Evolutionary conservation across 2,797 vertebrate genomes (phyloP), one percentile per base, ranked within the genome.

Genomic region (Oreochromis mossambicus): DNA sequence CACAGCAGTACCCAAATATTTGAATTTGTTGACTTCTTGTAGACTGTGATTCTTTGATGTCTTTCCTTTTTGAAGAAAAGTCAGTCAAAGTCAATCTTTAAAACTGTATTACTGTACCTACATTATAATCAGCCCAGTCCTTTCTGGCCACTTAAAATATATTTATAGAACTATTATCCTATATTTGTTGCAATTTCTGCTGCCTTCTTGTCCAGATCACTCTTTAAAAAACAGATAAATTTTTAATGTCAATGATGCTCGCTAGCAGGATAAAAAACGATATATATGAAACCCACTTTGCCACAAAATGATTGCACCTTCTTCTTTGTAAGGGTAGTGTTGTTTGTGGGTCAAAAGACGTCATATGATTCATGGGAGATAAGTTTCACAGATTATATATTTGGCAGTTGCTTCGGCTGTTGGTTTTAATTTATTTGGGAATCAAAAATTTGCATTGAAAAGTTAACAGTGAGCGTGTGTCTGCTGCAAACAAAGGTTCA

Each of bases 401-500:
- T 34, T 73, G 15, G 24, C 14, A 4, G 14, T 7, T 0, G 0
- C 43, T 48, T 32, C 15, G 46, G 4, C 0, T 50, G 24, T 3
- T 75, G 15, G 43, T 61, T 73, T 73, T 32, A 48, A 48, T 73
- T 17, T 12, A 48, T 48, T 68, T 41, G n/a, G 34, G 12, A 73
- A 73, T 29, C 15, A 73, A 73, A 73, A 73, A 73, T 70, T 21
- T 26, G 8, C 41, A 11, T 7, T 26, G 14, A 46, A 70, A 46
- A 17, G 21, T 73, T 48, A 29, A 73, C 41, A 29, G 9, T 26
- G 14, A 46, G 4, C 15, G 14, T 12, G 41, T 73, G 4, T 48
- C 68, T 48, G 68, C 24, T 48, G 68, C 68, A 48, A 48, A 48
- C 48, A 26, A 43, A 43, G 38, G 36, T 61, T 21, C 14, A 48